A percentile compares a stretch with the other conserved stretches of the same genome.
These are phyloP conservation scores for Zingel zingel DNA, from an alignment of 2,113 vertebrate species.

Conservation along the genomic window DNA sequence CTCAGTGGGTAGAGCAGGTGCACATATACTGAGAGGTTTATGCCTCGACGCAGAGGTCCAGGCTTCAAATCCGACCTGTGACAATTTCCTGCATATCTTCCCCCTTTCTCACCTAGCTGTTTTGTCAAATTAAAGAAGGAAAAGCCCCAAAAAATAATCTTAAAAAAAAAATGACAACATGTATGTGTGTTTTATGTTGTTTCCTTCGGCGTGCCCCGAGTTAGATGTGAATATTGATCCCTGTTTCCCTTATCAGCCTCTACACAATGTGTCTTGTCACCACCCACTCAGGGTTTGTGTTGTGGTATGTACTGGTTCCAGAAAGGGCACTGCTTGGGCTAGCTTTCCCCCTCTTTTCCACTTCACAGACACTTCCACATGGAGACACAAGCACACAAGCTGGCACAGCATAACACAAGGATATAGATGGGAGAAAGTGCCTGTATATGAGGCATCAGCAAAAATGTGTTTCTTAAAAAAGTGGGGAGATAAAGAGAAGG, in stretches of 20 bases:
- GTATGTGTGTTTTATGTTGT: slow-evolving; percentile 17
- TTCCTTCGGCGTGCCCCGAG: slow-evolving; percentile 18
- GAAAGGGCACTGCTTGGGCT: slow-evolving; percentile 42
- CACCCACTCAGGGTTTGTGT: slow-evolving; percentile 30
- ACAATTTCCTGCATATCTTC: no score
- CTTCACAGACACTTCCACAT: slow-evolving; percentile 25
- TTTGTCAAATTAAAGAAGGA: no score
- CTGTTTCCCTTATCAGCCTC: slow-evolving; percentile 12
- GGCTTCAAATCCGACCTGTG: no score
- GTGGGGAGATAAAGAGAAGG: slow-evolving; percentile 7
- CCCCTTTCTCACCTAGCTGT: no score
- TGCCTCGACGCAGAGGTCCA: no score
- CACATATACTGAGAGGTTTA: no score
- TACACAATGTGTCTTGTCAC: slow-evolving; percentile 17
- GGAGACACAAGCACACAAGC: slow-evolving; percentile 17
- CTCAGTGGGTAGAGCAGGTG: no score
- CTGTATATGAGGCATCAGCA: slow-evolving; percentile 20
- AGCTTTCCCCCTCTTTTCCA: slow-evolving; percentile 28
- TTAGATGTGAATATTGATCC: slow-evolving; percentile 20
- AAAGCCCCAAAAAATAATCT: no score
- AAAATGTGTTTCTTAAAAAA: slow-evolving; percentile 35
- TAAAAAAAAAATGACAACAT: slow-evolving; percentile 1
- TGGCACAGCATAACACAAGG: slow-evolving; percentile 6
- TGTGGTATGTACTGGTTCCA: slow-evolving; percentile 33
- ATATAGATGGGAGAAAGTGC: neutral